Conservation (phyloP, 64 coral and sea anemone genomes). For the Montipora efflorescens region DNA sequence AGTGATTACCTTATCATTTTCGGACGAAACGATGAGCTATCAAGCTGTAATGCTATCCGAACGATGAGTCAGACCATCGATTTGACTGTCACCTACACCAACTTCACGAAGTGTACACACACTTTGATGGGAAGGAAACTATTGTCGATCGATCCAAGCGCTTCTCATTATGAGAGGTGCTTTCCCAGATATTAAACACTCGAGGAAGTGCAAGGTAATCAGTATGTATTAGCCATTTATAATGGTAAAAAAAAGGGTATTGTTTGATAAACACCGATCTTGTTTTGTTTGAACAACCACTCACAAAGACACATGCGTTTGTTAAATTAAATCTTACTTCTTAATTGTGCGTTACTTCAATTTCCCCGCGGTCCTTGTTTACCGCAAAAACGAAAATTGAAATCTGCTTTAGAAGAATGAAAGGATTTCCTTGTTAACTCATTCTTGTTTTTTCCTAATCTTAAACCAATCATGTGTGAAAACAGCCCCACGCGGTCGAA, state of each 20-base stretch:
- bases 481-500: no score
- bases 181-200: not conserved
- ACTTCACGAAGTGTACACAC: no score
- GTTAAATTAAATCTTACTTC: not conserved
- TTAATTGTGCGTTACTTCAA: not conserved
- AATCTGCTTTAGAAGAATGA: not conserved
- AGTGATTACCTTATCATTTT: no score
- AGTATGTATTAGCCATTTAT: not conserved
- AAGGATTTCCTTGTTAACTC: not conserved
- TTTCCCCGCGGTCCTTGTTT: not conserved
- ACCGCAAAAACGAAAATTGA: not conserved
- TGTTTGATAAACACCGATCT: constrained; percentile 1
- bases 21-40: no score
- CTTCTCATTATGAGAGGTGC: not conserved
- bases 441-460: not conserved
- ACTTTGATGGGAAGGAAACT: not conserved
- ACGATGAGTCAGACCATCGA: no score
- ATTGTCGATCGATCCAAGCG: not conserved
- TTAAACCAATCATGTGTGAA: no score
- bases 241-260: not conserved
- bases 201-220: constrained; percentile 5
- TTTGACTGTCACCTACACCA: not conserved
- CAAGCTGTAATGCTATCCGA: no score
- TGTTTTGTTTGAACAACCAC: not conserved
- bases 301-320: not conserved